Conservation (phyloP, 2,797 vertebrate species). For the Enteromius viviparus region DNA sequence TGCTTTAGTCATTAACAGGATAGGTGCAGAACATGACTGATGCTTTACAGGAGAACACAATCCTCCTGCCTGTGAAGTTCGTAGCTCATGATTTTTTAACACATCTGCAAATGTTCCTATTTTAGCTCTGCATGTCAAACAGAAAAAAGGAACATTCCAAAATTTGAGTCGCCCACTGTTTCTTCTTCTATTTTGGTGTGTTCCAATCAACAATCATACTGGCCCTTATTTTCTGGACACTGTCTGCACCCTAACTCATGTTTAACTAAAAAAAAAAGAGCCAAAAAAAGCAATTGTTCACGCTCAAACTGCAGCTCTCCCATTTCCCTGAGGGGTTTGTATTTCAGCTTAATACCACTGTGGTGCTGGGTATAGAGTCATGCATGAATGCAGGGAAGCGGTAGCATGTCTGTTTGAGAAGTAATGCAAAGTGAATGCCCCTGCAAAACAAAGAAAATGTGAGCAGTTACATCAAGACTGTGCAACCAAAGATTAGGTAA, state of each 20-base stretch:
- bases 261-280: background rate
- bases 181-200: background rate
- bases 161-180: background rate
- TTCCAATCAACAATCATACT: background rate
- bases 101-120: slow-evolving; percentile 4
- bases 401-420: slow-evolving; percentile 47
- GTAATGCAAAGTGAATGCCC: slow-evolving; percentile 54
- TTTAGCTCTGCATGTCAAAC: slow-evolving; percentile 8
- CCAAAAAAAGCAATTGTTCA: slow-evolving; percentile 29
- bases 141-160: background rate
- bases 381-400: slow-evolving; percentile 40
- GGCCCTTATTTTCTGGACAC: slow-evolving; percentile 10
- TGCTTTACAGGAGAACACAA: background rate
- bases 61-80: slow-evolving; percentile 5
- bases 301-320: slow-evolving; percentile 22
- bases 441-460: slow-evolving; percentile 42
- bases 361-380: slow-evolving; percentile 47
- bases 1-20: background rate
- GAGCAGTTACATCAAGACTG: slow-evolving; percentile 31
- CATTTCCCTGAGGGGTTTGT: slow-evolving; percentile 41
- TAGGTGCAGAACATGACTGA: background rate
- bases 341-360: slow-evolving; percentile 46
- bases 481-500: slow-evolving; percentile 10
- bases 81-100: background rate
- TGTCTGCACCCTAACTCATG: background rate